A percentile compares a stretch with the other conserved stretches of the same genome.
These are phyloP conservation scores for Pogonomyrmex barbatus DNA, from an alignment of 1,140 invertebrate species.

Conservation along the genomic window DNA sequence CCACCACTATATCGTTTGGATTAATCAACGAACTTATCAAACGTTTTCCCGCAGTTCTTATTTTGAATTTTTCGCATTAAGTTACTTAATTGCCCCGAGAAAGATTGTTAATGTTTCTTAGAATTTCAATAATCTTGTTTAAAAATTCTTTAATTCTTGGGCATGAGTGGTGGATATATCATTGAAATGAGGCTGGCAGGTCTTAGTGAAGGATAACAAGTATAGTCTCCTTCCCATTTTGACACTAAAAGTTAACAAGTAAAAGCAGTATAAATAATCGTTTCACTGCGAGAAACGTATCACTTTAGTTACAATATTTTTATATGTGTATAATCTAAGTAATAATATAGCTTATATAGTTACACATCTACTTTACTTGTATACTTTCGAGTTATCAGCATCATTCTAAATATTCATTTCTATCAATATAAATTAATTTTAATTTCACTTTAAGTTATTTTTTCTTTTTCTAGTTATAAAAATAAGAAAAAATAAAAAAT, in stretches of 20 bases:
- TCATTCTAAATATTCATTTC: not conserved
- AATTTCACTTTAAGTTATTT: too few species aligned
- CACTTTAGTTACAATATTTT: not conserved
- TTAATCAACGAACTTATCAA: slow-evolving; percentile 46
- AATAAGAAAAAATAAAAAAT: too few species aligned
- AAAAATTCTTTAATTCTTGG: slow-evolving; percentile 75
- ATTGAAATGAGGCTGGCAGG: slow-evolving; percentile 85
- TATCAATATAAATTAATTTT: too few species aligned
- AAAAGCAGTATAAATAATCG: not conserved
- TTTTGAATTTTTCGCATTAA: slow-evolving; percentile 60
- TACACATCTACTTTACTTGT: slow-evolving; percentile 13
- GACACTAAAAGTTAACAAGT: slow-evolving; percentile 80
- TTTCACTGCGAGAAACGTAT: not conserved
- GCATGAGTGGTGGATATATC: slow-evolving; percentile 79
- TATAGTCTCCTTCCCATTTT: slow-evolving; percentile 86
- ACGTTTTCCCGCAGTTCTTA: slow-evolving; percentile 64
- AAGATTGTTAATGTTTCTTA: slow-evolving; percentile 70
- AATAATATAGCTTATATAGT: not conserved
- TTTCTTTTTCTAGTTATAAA: too few species aligned
- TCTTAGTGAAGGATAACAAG: slow-evolving; percentile 84
- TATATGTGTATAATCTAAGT: not conserved
- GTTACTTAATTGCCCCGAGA: slow-evolving; percentile 61
- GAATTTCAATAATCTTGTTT: slow-evolving; percentile 75
- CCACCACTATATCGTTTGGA: slow-evolving; percentile 69
- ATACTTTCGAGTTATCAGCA: slow-evolving; percentile 5